Conservation (phyloP, 2,113 vertebrate genomes). For the Glaucomys volans region DNA sequence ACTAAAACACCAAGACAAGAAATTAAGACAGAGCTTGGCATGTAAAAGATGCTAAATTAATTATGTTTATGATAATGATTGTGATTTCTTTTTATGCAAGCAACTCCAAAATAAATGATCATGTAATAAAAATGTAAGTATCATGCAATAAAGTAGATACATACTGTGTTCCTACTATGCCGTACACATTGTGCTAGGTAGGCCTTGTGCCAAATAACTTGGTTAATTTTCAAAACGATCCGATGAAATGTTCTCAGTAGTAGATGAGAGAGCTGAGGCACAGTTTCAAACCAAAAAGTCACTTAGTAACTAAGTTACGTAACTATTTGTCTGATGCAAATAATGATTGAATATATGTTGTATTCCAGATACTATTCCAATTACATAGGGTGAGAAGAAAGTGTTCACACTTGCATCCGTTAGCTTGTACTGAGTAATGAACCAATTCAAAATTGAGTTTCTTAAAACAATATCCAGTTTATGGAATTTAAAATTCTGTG, state of each 20-base stretch:
- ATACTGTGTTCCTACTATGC: background rate
- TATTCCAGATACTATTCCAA: background rate
- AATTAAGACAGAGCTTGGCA: background rate
- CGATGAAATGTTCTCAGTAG: background rate
- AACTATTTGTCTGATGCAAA: background rate
- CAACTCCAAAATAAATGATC: background rate
- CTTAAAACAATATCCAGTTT: background rate
- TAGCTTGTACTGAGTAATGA: background rate
- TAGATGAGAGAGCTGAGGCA: background rate
- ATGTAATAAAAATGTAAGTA: background rate
- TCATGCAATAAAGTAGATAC: background rate
- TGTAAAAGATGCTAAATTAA: background rate
- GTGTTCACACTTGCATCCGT: background rate
- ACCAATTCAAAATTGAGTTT: background rate
- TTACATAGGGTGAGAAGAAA: background rate
- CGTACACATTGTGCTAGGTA: too few relatives aligned
- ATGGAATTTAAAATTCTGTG: background rate
- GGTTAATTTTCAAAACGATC: background rate
- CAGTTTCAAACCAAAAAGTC: background rate
- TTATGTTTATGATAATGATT: background rate
- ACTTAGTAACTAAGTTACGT: background rate
- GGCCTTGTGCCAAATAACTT: background rate
- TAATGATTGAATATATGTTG: background rate
- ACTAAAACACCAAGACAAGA: background rate
- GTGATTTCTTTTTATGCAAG: background rate